A percentile compares a stretch with the other conserved stretches of the same genome.
These are phyloP conservation scores for Mobula hypostoma DNA, from an alignment of 2,113 vertebrate species.

Conservation along the genomic window DNA sequence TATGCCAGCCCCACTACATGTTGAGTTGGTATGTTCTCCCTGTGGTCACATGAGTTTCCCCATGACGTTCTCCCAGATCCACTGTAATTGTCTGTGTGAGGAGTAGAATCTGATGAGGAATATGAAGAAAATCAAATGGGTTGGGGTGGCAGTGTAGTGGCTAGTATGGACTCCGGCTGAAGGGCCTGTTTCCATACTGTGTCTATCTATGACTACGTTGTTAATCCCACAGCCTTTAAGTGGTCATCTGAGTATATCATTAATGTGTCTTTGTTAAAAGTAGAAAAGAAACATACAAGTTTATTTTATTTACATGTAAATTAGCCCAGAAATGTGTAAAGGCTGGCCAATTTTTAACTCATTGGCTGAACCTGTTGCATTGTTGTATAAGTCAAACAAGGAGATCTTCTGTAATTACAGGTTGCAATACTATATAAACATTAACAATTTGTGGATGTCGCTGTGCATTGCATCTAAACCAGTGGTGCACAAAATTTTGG, in stretches of 20 bases:
- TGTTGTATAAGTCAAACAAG: background rate
- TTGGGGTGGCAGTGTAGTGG: no score
- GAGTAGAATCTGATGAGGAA: no score
- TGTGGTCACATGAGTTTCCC: no score
- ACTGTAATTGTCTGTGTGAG: no score
- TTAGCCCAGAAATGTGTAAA: background rate
- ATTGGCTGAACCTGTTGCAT: background rate
- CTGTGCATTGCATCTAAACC: background rate
- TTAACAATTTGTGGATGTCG: background rate
- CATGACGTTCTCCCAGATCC: no score
- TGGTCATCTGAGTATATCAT: background rate
- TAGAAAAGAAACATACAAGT: background rate
- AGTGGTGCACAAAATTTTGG: background rate
- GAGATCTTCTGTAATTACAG: background rate
- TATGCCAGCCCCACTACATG: no score
- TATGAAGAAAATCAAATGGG: no score
- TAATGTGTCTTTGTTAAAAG: background rate
- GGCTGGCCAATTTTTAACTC: background rate
- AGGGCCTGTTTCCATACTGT: no score
- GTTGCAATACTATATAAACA: background rate
- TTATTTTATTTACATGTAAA: background rate
- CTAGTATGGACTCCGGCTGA: no score
- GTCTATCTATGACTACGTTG: no score
- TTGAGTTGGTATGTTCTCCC: no score
- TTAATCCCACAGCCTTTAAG: background rate